These are phyloP conservation scores for Struthio camelus DNA, from an alignment of 2,113 vertebrate genomes.

Conservation along the genomic window DNA sequence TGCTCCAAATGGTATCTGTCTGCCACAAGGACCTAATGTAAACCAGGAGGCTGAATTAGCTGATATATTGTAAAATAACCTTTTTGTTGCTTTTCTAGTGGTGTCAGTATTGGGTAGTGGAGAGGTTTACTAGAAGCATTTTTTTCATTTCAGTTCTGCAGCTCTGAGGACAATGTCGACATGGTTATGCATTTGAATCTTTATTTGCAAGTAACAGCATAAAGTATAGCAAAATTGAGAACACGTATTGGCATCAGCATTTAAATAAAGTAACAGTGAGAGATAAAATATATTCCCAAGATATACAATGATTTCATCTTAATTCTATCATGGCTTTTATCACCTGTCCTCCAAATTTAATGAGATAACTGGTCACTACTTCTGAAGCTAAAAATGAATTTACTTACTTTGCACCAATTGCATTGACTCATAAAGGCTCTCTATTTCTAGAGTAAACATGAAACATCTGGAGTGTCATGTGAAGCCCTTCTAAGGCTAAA, in stretches of 20 bases:
- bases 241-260: not conserved
- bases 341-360: not conserved
- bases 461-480: not conserved
- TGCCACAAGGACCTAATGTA: too few species aligned
- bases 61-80: too few species aligned
- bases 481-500: not conserved
- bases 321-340: not conserved
- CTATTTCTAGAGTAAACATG: not conserved
- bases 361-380: not conserved
- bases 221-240: accelerated
- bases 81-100: too few species aligned
- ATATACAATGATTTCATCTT: not conserved
- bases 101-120: accelerated
- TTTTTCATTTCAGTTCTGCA: not conserved
- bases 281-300: not conserved
- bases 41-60: too few species aligned
- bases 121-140: not conserved
- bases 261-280: not conserved
- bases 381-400: not conserved
- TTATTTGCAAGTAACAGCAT: not conserved
- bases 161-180: not conserved
- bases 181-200: not conserved
- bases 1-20: too few species aligned
- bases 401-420: not conserved
- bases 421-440: not conserved